Evolutionary conservation across 2,797 vertebrate species (phyloP).

Genomic region (Allochrocebus solatus): DNA sequence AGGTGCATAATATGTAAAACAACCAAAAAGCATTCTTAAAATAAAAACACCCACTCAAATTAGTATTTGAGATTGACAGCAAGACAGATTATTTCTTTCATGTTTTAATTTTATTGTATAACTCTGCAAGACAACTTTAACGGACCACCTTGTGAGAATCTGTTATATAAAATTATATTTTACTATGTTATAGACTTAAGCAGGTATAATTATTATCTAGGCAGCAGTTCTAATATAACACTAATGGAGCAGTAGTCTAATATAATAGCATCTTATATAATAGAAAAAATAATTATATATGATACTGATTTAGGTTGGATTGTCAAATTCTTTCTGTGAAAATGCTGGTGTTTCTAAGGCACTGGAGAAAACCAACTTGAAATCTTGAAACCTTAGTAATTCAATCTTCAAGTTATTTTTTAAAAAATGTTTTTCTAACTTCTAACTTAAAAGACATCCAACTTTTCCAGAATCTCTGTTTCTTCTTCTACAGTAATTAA

Average conservation of each 20-base stretch:
- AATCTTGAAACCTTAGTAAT: background rate
- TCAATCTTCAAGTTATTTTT: background rate
- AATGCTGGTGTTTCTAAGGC: background rate
- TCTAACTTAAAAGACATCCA: background rate
- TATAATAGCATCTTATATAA: background rate
- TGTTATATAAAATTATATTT: background rate
- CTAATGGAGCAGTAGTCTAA: background rate
- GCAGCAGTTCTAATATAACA: background rate
- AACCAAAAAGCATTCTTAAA: background rate
- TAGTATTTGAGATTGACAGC: background rate
- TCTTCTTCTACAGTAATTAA: background rate
- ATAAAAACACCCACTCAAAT: background rate
- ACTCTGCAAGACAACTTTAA: background rate
- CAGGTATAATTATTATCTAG: background rate
- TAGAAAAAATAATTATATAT: background rate
- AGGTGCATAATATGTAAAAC: background rate
- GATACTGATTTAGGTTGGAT: background rate
- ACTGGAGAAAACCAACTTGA: background rate
- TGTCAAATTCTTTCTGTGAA: background rate
- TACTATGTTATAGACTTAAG: background rate
- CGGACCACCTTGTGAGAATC: background rate
- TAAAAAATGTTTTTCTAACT: background rate
- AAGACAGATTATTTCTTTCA: background rate
- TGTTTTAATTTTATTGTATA: background rate
- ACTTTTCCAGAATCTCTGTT: slow-evolving; percentile 2